Evolutionary conservation across 2,888 invertebrate genomes (phyloP).

Genomic region (Actias luna): DNA sequence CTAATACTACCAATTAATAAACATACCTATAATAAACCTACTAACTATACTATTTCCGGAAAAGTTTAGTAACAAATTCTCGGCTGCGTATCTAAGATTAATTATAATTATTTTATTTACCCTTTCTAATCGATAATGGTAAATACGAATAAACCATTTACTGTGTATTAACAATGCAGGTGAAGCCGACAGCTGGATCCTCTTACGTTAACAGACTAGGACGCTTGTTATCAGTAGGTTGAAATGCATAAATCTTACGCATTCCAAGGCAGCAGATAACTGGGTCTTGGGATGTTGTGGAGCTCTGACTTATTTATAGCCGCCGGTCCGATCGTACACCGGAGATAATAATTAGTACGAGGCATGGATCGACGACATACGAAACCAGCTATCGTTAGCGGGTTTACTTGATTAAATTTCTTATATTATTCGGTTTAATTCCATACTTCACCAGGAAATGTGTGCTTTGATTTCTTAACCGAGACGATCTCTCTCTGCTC

Average conservation of each 20-base stretch:
- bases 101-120: no score
- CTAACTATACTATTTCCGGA: no score
- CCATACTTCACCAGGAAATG: no score
- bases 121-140: no score
- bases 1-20: no score
- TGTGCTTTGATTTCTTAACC: no score
- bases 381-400: neutral
- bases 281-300: conserved; percentile 8
- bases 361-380: neutral
- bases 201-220: neutral
- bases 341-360: conserved; percentile 4
- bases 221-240: neutral
- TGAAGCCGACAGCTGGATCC: neutral
- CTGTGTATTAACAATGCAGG: neutral
- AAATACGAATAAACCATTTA: neutral
- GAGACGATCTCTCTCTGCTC: no score
- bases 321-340: neutral
- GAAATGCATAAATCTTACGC: conserved; percentile 2
- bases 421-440: no score
- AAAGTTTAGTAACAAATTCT: no score
- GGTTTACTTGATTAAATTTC: neutral
- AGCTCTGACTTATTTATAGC: conserved; percentile 11
- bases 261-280: conserved; percentile 10
- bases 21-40: no score
- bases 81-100: no score